Evolutionary conservation across 2,797 vertebrate species (phyloP).

Genomic region (Dromococcyx pavoninus): DNA sequence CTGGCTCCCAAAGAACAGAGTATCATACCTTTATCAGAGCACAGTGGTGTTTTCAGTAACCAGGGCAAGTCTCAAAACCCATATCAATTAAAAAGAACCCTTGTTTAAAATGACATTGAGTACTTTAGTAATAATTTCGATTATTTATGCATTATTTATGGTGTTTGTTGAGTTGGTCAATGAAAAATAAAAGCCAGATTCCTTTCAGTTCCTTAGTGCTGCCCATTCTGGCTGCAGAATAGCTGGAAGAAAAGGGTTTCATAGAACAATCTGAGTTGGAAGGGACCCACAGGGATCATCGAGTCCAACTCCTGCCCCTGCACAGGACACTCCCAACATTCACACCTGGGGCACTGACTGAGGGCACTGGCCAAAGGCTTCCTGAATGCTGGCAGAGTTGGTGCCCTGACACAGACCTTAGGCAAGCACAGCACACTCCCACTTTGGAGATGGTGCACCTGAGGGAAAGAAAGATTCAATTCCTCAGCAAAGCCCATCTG

Average conservation of each 20-base stretch:
- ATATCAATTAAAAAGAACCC: neutral
- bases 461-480: neutral
- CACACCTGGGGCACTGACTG: too few relatives aligned
- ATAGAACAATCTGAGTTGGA: too few relatives aligned
- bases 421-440: neutral
- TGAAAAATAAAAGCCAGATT: neutral
- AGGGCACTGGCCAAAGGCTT: too few relatives aligned
- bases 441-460: neutral
- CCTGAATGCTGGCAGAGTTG: too few relatives aligned
- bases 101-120: neutral
- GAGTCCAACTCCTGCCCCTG: too few relatives aligned
- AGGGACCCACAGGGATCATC: too few relatives aligned
- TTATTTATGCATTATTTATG: neutral
- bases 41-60: neutral
- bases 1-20: neutral
- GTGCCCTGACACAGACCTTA: too few relatives aligned
- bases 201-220: neutral
- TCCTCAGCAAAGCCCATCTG: neutral
- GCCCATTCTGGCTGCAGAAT: neutral
- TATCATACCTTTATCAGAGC: neutral
- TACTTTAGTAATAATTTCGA: neutral
- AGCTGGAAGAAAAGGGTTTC: neutral
- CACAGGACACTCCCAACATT: too few relatives aligned
- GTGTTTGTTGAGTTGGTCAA: neutral
- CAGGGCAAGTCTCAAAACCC: neutral